These are phyloP conservation scores for Pyrrhia umbra DNA, from an alignment of 2,888 invertebrate genomes.

Conservation along the genomic window DNA sequence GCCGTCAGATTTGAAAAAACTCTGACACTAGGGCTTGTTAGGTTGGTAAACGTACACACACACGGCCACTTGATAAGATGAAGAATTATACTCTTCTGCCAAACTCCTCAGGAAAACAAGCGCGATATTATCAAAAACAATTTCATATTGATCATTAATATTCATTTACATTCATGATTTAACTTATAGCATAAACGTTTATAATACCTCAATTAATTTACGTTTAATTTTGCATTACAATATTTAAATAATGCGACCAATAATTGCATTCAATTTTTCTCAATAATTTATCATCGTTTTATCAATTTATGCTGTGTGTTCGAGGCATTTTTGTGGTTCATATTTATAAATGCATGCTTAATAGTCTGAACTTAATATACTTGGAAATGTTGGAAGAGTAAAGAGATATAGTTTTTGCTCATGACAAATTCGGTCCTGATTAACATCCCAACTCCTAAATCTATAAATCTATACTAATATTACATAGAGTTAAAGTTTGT, in stretches of 20 bases:
- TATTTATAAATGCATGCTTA: not conserved
- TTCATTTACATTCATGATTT: not conserved
- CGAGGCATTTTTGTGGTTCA: not conserved
- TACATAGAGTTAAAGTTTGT: too few relatives aligned
- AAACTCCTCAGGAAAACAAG: not conserved
- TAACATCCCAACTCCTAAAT: too few relatives aligned
- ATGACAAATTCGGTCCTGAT: too few relatives aligned
- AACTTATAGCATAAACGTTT: not conserved
- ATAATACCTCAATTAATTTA: conserved; percentile 1
- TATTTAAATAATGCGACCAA: conserved; percentile 9
- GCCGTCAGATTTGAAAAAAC: too few relatives aligned
- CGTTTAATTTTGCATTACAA: not conserved
- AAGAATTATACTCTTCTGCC: not conserved
- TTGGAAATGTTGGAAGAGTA: not conserved
- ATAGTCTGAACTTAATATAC: not conserved
- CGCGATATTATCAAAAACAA: not conserved
- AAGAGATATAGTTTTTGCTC: too few relatives aligned
- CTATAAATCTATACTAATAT: too few relatives aligned
- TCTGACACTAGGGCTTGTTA: too few relatives aligned
- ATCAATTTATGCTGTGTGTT: not conserved
- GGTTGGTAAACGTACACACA: too few relatives aligned
- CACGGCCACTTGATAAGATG: too few relatives aligned
- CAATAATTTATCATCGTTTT: not conserved
- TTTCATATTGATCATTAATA: not conserved
- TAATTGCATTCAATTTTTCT: not conserved